Evolutionary conservation across 1,140 invertebrate species (phyloP), one percentile per base, ranked within the genome.

Genomic region (Homarus americanus): DNA sequence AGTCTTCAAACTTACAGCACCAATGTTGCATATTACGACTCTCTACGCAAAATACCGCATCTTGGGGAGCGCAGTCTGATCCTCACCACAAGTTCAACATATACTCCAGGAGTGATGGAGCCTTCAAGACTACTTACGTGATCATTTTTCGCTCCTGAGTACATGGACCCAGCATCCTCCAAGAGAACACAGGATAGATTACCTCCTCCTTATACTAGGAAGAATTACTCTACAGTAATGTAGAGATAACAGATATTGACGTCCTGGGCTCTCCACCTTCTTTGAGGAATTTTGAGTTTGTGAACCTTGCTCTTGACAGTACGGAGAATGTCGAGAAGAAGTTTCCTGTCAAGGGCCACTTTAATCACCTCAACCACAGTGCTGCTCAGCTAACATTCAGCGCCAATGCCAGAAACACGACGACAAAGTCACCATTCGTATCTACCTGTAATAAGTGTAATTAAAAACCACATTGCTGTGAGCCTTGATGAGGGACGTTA

Each of bases 291-390:
- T 95, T 94, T 87, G 94, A 95, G 24, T 94, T 95, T n/a, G 94
- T 95, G 9, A 94, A 93, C 78, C 95, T 95, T 91, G 94, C 93
- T 49, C 92, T 95, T 93, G 91, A 93, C 93, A 93, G 89, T 94
- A 94, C 82, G 1, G 84, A 88, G 85, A 92, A 94, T 49, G 93
- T 93, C 34, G 24, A 53, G 15, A 58, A 92, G 53, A 58, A 58
- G 53, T 58, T 58, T n/a, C 53, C 94, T 20, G 53, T 58, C 53
- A 58, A 58, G 4, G 24, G 17, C 53, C 53, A 20, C 20, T 4
- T 58, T 24, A 24, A 15, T 2, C 95, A 96, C 83, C 93, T 97
- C n/a, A 96, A 96, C 93, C 96, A 96, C 94, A 95, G 96, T 91
- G 91, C 95, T 95, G n/a, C 97, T 96, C 95, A 95, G 94, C 85